Evolutionary conservation across 1,140 invertebrate species (phyloP), one percentile per base, ranked within the genome.

Genomic region (Heliconius congener): DNA sequence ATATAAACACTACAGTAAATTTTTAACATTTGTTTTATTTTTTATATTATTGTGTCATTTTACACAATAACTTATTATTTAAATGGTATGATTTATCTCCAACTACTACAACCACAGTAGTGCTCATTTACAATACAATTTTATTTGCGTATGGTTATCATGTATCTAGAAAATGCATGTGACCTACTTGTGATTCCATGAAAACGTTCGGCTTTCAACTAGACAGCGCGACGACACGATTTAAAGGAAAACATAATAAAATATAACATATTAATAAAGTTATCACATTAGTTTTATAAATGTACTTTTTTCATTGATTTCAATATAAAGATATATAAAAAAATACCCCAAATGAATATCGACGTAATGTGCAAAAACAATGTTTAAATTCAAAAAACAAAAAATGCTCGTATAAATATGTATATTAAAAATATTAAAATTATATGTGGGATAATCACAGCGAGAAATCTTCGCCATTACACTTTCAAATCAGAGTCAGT

Each of bases 151-250:
- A 55, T 55, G 18, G 19, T 55, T 55, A 23, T 57, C 55, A n/a
- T 19, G 8, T 57, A 57, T n/a, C 8, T 23, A 57, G n/a, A 57
- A 57, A 23, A 90, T 90, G 89, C 89, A 92, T 85, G 81, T 87
- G 88, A 90, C 90, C 87, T 81, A 89, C 76, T 89, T 91, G 81
- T 83, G 84, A 85, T 85, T 90, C 87, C 83, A 86, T 86, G 86
- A 86, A 87, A 87, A 82, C 79, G 81, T 85, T 82, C 82, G 55
- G 83, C 78, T 83, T 83, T 74, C 71, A 79, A 83, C 78, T 83
- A 83, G 78, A 80, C 74, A 81, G 74, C 78, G 19, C 18, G 55
- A 57, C 55, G 8, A 57, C 19, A 57, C n/a, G 0, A 11, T 9
- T 57, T 23, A 11, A 57, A 57, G n/a, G 55, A 57, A n/a, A 23